Evolutionary conservation across 2,888 invertebrate species (phyloP), one percentile per base, ranked within the genome.

Genomic region (Timandra comae): DNA sequence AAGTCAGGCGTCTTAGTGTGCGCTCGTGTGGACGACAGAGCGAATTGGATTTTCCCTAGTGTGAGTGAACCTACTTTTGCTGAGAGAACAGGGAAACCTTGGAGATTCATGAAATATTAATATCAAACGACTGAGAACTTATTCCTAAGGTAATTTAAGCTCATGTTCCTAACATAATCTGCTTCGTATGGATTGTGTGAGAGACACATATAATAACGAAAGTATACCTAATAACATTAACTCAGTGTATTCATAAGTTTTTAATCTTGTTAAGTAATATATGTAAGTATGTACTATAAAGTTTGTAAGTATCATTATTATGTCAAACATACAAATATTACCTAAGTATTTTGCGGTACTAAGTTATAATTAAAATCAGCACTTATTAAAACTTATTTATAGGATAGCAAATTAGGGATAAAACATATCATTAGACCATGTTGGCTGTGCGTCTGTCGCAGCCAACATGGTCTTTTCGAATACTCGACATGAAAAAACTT

Each of bases 41-140:
- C 80, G 82, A 84, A 84, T 85, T 84, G 85, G 84, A 84, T 85
- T 84, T 84, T 68, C 70, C 49, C 51, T 75, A 56, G 85, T 85
- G 84, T 84, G 84, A 56, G 85, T 82, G 72, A 80, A 82, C 84
- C 81, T 80, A 84, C 84, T 82, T 81, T 82, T 80, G 77, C 75
- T 59, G 71, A 66, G 66, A 63, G 82, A 76, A 84, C 78, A 81
- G 72, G 69, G 76, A 77, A 80, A 72, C 73, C 74, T 71, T 75
- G 68, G 81, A 85, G 81, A 69, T 70, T 76, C 74, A 76, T 78
- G 71, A 75, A 75, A 78, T 77, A 74, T 78, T 79, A 73, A 78
- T 77, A 71, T 63, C 63, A 72, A 72, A 71, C 59, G 67, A 66
- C 68, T 68, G 61, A 66, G 68, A 72, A 67, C 63, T 71, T 67